A percentile compares a stretch with the other conserved stretches of the same genome.
Conservation (phyloP, 1,140 invertebrate species). For the Paramacrobiotus metropolitanus region DNA sequence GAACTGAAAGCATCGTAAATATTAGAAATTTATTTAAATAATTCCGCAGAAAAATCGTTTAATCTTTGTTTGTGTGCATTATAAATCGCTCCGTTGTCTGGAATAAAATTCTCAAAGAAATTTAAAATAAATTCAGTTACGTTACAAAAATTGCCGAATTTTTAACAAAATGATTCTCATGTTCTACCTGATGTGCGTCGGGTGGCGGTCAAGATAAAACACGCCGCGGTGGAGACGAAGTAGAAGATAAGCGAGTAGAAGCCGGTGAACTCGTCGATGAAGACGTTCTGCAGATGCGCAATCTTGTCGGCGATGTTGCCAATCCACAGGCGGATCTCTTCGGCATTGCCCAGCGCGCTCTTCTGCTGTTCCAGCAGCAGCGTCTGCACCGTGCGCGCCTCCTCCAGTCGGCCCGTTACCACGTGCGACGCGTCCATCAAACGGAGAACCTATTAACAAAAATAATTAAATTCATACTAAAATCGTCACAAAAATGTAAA, state of each 20-base stretch:
- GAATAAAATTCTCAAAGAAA: not conserved
- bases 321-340: slow-evolving; percentile 28
- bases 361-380: slow-evolving; percentile 27
- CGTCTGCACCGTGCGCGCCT: slow-evolving; percentile 21
- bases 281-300: slow-evolving; percentile 26
- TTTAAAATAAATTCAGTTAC: not conserved
- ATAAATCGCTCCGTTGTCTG: not conserved
- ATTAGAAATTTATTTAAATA: not conserved
- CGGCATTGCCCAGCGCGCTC: slow-evolving; percentile 31
- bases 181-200: slow-evolving; percentile 21
- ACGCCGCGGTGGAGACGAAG: slow-evolving; percentile 24
- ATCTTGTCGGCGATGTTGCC: slow-evolving; percentile 33
- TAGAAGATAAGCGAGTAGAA: slow-evolving; percentile 35
- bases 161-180: not conserved
- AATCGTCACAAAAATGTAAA: no score
- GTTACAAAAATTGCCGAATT: not conserved
- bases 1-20: not conserved
- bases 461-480: no score
- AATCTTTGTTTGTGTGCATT: not conserved
- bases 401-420: slow-evolving; percentile 28
- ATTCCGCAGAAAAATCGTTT: no score
- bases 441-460: no score
- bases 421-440: slow-evolving; percentile 24
- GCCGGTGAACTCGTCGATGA: slow-evolving; percentile 32
- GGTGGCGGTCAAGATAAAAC: slow-evolving; percentile 30